Evolutionary conservation across 1,140 invertebrate genomes (phyloP).

Genomic region (Apocrypta bakeri): DNA sequence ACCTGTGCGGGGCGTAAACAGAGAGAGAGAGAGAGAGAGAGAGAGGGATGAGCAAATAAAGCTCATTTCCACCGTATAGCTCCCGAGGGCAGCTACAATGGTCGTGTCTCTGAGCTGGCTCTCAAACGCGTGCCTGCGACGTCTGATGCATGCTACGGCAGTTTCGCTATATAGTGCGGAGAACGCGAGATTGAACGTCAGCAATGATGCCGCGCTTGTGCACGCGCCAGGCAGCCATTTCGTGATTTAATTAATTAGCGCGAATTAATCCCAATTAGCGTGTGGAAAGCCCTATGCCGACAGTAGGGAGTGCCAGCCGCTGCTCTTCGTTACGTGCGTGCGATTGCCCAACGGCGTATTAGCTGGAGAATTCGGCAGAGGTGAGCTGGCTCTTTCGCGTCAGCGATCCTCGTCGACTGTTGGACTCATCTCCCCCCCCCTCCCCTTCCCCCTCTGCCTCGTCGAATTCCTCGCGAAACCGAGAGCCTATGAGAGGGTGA

Average conservation of each 20-base stretch:
- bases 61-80: not conserved
- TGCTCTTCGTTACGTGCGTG: not conserved
- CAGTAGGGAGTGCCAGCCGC: not conserved
- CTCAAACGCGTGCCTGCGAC: not conserved
- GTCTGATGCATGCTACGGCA: not conserved
- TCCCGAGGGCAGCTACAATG: not conserved
- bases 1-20: not conserved
- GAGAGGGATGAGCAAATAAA: not conserved
- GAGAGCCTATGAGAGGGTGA: not conserved
- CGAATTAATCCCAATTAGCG: conserved; percentile 67
- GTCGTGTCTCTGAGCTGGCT: not conserved
- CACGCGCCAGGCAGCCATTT: conserved; percentile 47
- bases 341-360: not conserved
- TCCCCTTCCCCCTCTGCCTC: not conserved
- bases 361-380: not conserved
- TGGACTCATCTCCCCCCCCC: not conserved
- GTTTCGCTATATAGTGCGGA: too few relatives aligned
- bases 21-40: not conserved
- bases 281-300: conserved; percentile 1
- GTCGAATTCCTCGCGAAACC: conserved; percentile 1
- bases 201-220: conserved; percentile 11
- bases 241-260: conserved; percentile 66
- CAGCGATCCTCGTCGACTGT: not conserved
- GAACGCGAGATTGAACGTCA: not conserved
- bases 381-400: conserved; percentile 10